Conservation (phyloP, 2,797 vertebrate species). For the Melanogrammus aeglefinus region DNA sequence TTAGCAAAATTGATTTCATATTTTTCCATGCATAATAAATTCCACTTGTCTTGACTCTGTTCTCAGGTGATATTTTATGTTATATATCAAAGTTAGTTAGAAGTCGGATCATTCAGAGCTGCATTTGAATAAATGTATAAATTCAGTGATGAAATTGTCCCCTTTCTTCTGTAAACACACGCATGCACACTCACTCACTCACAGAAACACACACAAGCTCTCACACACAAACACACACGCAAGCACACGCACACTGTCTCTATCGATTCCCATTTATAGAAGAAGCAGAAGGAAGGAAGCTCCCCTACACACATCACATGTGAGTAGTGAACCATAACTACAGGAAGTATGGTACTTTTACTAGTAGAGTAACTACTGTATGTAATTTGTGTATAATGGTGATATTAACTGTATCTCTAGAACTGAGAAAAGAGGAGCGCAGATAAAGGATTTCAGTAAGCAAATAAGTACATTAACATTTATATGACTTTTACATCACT, state of each 20-base stretch:
- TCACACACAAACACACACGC: too few relatives aligned
- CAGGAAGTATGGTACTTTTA: too few relatives aligned
- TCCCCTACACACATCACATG: neutral
- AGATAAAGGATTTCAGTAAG: neutral
- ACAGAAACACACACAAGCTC: too few relatives aligned
- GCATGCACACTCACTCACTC: too few relatives aligned
- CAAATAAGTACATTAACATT: neutral
- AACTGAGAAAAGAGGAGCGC: neutral
- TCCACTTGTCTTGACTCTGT: neutral
- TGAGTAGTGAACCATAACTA: neutral
- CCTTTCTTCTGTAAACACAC: too few relatives aligned
- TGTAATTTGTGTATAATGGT: neutral
- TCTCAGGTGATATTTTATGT: neutral
- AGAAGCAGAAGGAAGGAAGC: too few relatives aligned
- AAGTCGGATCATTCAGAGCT: neutral
- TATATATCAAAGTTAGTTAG: neutral
- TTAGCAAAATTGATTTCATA: neutral
- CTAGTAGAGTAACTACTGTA: neutral
- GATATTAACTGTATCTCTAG: neutral
- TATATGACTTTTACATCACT: neutral
- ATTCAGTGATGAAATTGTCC: neutral
- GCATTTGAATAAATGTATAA: neutral
- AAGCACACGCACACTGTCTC: too few relatives aligned
- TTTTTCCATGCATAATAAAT: conserved; percentile 3
- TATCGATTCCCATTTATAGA: too few relatives aligned